Conservation (phyloP, 2,888 invertebrate genomes). For the Drosophila heteroneura region DNA sequence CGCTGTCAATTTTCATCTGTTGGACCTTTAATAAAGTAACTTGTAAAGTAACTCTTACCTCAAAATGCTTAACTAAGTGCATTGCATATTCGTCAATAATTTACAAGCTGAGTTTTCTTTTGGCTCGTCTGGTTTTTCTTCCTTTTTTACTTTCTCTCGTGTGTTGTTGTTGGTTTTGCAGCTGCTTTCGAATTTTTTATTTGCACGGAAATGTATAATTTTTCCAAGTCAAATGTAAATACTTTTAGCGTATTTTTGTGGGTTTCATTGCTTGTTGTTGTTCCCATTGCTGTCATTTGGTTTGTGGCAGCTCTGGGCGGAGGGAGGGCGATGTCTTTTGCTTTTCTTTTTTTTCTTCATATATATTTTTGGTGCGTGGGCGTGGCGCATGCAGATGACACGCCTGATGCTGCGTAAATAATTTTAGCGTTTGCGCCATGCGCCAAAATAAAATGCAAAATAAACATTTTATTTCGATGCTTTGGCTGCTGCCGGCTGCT, state of each 20-base stretch:
- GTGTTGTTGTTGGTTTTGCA: slow-evolving; percentile 35
- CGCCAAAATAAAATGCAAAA: slow-evolving; percentile 79
- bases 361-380: slow-evolving; percentile 27
- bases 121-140: slow-evolving; percentile 1
- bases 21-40: background rate
- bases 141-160: slow-evolving; percentile 1
- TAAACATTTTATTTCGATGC: slow-evolving; percentile 77
- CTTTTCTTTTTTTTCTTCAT: background rate
- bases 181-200: slow-evolving; percentile 67
- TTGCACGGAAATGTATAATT: slow-evolving; percentile 82
- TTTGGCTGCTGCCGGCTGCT: slow-evolving; percentile 37
- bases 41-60: background rate
- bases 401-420: slow-evolving; percentile 79
- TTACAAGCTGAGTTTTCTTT: slow-evolving; percentile 30
- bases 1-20: background rate
- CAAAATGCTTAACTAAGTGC: slow-evolving; percentile 45
- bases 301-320: slow-evolving; percentile 10
- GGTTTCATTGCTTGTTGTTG: slow-evolving; percentile 68
- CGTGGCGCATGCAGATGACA: slow-evolving; percentile 78
- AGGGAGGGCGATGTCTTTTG: background rate
- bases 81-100: slow-evolving; percentile 60
- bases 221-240: slow-evolving; percentile 81
- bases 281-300: slow-evolving; percentile 59
- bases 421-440: slow-evolving; percentile 73
- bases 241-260: slow-evolving; percentile 81